A percentile compares a stretch with the other conserved stretches of the same genome.
Evolutionary conservation across 2,113 vertebrate genomes (phyloP).

Genomic region (Callionymus lyra): DNA sequence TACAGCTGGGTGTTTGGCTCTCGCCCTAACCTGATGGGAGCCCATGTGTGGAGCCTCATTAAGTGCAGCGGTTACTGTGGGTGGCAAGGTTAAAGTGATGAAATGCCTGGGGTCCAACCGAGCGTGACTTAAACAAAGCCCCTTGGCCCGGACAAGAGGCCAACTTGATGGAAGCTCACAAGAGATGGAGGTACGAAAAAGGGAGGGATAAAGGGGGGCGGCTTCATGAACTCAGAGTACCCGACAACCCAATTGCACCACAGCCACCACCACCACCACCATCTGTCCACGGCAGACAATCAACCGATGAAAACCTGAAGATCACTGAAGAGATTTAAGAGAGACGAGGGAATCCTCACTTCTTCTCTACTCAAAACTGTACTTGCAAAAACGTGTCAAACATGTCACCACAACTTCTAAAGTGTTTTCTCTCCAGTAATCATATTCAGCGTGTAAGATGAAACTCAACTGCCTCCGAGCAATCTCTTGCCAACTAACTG

Average conservation of each 20-base stretch:
- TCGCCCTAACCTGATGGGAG: slow-evolving; percentile 75
- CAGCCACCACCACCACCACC: too few species aligned
- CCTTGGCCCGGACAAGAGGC: slow-evolving; percentile 84
- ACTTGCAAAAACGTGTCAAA: neutral
- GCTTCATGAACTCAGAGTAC: slow-evolving; percentile 62
- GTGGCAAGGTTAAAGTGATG: slow-evolving; percentile 91
- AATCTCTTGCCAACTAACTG: slow-evolving; percentile 18
- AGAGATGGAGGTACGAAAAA: slow-evolving; percentile 39
- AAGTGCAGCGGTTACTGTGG: slow-evolving; percentile 89
- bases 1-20: slow-evolving; percentile 31
- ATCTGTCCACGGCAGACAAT: slow-evolving; percentile 63
- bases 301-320: slow-evolving; percentile 49
- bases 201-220: slow-evolving; percentile 41
- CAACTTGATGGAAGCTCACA: slow-evolving; percentile 73
- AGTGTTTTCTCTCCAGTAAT: slow-evolving; percentile 2
- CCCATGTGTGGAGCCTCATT: slow-evolving; percentile 81
- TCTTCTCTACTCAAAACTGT: neutral
- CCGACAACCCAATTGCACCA: slow-evolving; percentile 65
- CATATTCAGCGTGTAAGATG: slow-evolving; percentile 24
- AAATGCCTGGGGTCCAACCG: slow-evolving; percentile 86
- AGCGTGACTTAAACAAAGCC: slow-evolving; percentile 89
- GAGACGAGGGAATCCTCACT: slow-evolving; percentile 20
- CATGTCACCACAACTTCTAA: neutral
- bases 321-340: slow-evolving; percentile 47
- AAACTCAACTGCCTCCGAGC: slow-evolving; percentile 23